Conservation (phyloP, 2,888 invertebrate genomes). For the Ceraclea dissimilis region DNA sequence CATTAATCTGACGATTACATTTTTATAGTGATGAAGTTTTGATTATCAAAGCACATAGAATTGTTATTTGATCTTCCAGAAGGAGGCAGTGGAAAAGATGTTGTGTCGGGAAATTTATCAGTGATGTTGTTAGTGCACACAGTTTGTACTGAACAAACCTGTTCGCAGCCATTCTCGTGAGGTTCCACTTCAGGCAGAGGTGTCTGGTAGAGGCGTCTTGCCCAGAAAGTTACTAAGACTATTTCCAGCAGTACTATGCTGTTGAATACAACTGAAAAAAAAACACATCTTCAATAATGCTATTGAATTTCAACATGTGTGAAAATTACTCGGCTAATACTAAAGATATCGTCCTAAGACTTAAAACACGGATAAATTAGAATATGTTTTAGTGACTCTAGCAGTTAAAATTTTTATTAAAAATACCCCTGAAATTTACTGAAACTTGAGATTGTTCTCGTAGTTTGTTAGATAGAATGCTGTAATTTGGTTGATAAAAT, state of each 20-base stretch:
- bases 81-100: not conserved
- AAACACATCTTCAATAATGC: not conserved
- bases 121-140: conserved; percentile 5
- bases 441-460: too few relatives aligned
- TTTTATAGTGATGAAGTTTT: not conserved
- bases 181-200: conserved; percentile 31
- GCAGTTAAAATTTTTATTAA: too few relatives aligned
- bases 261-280: conserved; percentile 59
- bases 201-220: conserved; percentile 53
- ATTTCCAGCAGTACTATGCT: conserved; percentile 60
- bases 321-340: too few relatives aligned
- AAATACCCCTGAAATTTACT: too few relatives aligned
- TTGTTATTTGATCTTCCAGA: not conserved
- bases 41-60: not conserved
- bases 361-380: too few relatives aligned
- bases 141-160: conserved; percentile 22
- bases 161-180: conserved; percentile 8
- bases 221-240: conserved; percentile 56
- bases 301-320: too few relatives aligned
- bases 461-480: too few relatives aligned
- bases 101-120: not conserved
- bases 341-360: too few relatives aligned
- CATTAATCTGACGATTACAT: not conserved
- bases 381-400: too few relatives aligned
- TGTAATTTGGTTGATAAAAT: too few relatives aligned